These are phyloP conservation scores for Catostomus latipinnis DNA, from an alignment of 2,797 vertebrate genomes.

Conservation along the genomic window DNA sequence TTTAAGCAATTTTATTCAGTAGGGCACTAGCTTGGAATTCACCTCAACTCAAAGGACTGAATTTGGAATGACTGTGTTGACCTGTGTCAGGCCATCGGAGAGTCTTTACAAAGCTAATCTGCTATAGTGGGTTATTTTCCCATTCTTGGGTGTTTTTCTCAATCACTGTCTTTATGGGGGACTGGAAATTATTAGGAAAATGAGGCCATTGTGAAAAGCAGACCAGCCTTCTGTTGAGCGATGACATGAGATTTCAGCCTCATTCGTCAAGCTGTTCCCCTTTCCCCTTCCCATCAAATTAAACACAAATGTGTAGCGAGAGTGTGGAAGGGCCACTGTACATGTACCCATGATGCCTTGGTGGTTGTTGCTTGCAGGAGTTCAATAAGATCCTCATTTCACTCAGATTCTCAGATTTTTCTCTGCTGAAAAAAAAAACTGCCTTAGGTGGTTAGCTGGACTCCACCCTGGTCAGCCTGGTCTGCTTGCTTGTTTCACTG, in stretches of 20 bases:
- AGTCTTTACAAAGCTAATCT: constrained; percentile 53
- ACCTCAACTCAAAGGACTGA: background rate
- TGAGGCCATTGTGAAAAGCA: constrained; percentile 67
- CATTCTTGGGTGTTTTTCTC: constrained; percentile 69
- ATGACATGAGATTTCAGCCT: constrained; percentile 65
- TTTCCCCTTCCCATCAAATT: constrained; percentile 73
- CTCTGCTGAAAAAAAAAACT: no score
- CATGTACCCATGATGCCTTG: constrained; percentile 5
- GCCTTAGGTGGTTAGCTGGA: no score
- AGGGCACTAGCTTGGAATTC: background rate
- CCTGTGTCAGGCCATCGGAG: constrained; percentile 49
- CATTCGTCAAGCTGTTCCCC: constrained; percentile 61
- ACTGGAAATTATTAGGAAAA: constrained; percentile 84
- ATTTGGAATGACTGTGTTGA: constrained; percentile 25
- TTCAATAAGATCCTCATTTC: constrained; percentile 17
- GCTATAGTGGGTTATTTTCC: constrained; percentile 70
- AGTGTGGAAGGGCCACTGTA: constrained; percentile 8
- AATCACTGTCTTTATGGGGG: constrained; percentile 72
- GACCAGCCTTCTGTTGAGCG: constrained; percentile 62
- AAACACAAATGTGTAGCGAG: constrained; percentile 77
- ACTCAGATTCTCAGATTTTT: no score
- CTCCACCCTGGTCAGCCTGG: no score
- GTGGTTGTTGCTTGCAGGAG: constrained; percentile 13
- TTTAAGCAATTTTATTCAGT: no score
- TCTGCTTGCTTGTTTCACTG: no score